Evolutionary conservation across 1,140 invertebrate genomes (phyloP).

Genomic region (Drosophila cardini): DNA sequence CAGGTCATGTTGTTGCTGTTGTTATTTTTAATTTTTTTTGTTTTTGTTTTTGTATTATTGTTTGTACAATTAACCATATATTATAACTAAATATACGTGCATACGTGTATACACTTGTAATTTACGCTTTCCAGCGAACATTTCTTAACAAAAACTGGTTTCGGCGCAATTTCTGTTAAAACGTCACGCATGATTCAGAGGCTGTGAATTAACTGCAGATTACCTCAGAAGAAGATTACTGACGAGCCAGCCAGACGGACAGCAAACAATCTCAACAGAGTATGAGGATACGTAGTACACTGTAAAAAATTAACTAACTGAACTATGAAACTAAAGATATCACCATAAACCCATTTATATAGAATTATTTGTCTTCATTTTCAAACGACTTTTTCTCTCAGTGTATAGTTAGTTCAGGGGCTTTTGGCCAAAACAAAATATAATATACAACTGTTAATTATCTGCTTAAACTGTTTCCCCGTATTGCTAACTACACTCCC

Average conservation of each 20-base stretch:
- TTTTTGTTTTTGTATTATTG: slow-evolving; percentile 31
- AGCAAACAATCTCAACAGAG: not conserved
- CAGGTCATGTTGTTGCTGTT: slow-evolving; percentile 67
- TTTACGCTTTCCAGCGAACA: slow-evolving; percentile 48
- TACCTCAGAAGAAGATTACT: slow-evolving; percentile 41
- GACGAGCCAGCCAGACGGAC: not conserved
- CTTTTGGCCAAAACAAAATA: slow-evolving; percentile 26
- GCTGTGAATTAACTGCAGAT: slow-evolving; percentile 37
- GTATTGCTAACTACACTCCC: not conserved
- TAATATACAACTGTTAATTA: slow-evolving; percentile 39
- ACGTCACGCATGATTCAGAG: slow-evolving; percentile 47
- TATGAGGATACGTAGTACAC: not conserved
- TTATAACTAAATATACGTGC: slow-evolving; percentile 29
- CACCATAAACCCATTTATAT: too few relatives aligned
- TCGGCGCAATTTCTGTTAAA: slow-evolving; percentile 17
- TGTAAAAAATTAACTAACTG: too few relatives aligned
- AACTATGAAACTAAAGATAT: too few relatives aligned
- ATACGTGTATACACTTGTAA: slow-evolving; percentile 33
- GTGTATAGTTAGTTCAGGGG: slow-evolving; percentile 6
- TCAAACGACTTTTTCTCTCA: too few relatives aligned
- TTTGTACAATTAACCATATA: slow-evolving; percentile 55
- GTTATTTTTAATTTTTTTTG: slow-evolving; percentile 7
- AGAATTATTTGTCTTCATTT: too few relatives aligned
- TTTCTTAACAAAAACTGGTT: slow-evolving; percentile 42
- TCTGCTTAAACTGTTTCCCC: slow-evolving; percentile 39